phyloP scores from a whole-genome alignment of 1,140 invertebrate species.

The Idris sp. region DNA sequence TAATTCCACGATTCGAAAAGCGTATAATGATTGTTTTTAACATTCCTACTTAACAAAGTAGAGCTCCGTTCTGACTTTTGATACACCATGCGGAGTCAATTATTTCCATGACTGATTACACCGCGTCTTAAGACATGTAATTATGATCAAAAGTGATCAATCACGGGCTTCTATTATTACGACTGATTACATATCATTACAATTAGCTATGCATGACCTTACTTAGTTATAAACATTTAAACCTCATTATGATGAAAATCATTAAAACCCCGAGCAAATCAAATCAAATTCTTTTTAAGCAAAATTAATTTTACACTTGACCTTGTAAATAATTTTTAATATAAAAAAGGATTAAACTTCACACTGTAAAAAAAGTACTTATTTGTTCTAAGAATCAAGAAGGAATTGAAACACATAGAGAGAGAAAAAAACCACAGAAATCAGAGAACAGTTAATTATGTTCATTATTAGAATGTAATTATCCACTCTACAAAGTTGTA shows the following conservation, averaged over 20 bases:
- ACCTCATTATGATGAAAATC: slow-evolving; percentile 15
- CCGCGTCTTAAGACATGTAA: slow-evolving; percentile 23
- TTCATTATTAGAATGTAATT: slow-evolving; percentile 33
- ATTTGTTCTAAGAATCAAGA: not conserved
- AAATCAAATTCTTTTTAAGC: no score
- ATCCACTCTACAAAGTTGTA: slow-evolving; percentile 8
- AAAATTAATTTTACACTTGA: not conserved
- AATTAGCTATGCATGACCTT: slow-evolving; percentile 41
- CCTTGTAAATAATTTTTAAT: no score
- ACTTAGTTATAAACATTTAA: slow-evolving; percentile 18
- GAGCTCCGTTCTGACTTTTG: slow-evolving; percentile 6
- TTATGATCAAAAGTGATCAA: slow-evolving; percentile 53
- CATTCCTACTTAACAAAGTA: not conserved
- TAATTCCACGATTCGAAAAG: no score
- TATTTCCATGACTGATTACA: slow-evolving; percentile 47
- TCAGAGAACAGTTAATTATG: slow-evolving; percentile 18
- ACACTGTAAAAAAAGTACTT: no score
- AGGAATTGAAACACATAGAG: not conserved
- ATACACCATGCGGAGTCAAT: slow-evolving; percentile 24
- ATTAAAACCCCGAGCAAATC: slow-evolving; percentile 3
- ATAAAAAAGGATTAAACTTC: no score
- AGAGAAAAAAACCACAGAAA: slow-evolving; percentile 12
- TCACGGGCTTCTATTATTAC: slow-evolving; percentile 29
- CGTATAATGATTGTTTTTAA: no score
- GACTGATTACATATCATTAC: slow-evolving; percentile 32